Evolutionary conservation across 1,140 invertebrate genomes (phyloP), one percentile per base, ranked within the genome.

Genomic region (Pemphigus obesinymphae): DNA sequence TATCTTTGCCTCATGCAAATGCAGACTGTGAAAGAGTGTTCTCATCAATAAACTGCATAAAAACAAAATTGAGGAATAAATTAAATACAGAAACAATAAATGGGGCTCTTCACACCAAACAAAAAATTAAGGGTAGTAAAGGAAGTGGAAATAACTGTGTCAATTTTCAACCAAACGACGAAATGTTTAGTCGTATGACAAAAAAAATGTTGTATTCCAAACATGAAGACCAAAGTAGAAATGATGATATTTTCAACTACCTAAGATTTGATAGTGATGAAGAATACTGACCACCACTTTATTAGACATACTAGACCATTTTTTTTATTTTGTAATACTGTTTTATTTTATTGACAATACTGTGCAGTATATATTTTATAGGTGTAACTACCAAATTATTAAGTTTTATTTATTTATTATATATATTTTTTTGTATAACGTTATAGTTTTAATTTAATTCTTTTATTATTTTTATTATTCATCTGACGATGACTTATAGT

Each of bases 1-100:
- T 84, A 78, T 72, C 76, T 45, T 73, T 84, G 6, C 83, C 84
- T 2, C 83, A 84, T 82, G 48, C 83, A 1, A 84, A 83, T 76
- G 82, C 82, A 10, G 82, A 82, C 6, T 82, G 83, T 70, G 82
- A 84, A 68, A 55, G 82, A 29, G 58, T 84, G 20, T 84, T 84
- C 58, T 72, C 48, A 8, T 75, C 72, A 73, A 58, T 84, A 10
- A 84, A 84, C 78, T 63, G 66, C 10, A 31, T 68, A 1, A 84
- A 84, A 73, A 84, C 82, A 40, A 83, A 84, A 66, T 26, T 31
- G 23, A 34, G 83, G 43, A 84, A 84, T 23, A 50, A 55, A 45
- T 29, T 84, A 0, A 81, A 61, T 11, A 82, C 82, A 3, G 34
- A 31, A 2, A 82, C 83, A 10, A 26, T 84, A 13, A 81, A 55